Conservation (phyloP, 1,140 invertebrate species). For the Musca vetustissima region DNA sequence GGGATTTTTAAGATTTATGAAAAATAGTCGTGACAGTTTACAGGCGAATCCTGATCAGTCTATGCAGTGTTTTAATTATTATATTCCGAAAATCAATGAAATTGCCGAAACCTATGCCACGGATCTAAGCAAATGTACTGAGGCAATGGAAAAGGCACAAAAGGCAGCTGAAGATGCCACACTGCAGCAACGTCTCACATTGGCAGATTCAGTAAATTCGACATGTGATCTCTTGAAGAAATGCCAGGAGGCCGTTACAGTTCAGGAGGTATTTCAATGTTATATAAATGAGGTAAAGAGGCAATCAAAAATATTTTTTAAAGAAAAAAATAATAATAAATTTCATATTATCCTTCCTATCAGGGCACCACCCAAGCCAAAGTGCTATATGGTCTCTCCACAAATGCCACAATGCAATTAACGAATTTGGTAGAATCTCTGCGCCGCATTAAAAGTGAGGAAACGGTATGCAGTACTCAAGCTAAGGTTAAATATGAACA, state of each 20-base stretch:
- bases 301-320: not conserved
- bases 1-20: not conserved
- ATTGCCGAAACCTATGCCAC: not conserved
- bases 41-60: not conserved
- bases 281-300: not conserved
- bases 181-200: not conserved
- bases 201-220: not conserved
- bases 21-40: not conserved
- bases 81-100: not conserved
- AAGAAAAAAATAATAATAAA: not conserved
- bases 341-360: not conserved
- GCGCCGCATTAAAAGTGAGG: not conserved
- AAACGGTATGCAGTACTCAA: not conserved
- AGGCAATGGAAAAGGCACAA: not conserved
- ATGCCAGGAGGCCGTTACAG: not conserved
- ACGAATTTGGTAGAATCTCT: not conserved
- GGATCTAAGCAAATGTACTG: not conserved
- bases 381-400: not conserved
- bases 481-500: slow-evolving; percentile 8
- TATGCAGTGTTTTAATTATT: slow-evolving; percentile 1
- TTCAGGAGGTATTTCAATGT: not conserved
- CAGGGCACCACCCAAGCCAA: not conserved
- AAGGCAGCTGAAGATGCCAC: not conserved
- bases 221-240: not conserved
- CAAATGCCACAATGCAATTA: not conserved